Evolutionary conservation across 2,113 vertebrate species (phyloP), one percentile per base, ranked within the genome.

Genomic region (Arenaria interpres): DNA sequence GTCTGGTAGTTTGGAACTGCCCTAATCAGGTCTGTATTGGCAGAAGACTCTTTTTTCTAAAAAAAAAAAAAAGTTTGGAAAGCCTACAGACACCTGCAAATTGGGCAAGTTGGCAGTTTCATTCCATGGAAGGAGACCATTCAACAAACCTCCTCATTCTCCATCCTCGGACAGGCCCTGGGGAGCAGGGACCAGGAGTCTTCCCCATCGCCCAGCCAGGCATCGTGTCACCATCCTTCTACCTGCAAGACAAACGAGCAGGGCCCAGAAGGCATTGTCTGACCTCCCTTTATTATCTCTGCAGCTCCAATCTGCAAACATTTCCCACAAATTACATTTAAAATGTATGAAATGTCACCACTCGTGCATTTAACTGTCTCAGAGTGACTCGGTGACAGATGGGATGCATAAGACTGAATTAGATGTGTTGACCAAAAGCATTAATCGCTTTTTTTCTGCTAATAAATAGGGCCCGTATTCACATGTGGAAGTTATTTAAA

Each of bases 1-100:
- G 17, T 16, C 7, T 41, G 39, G 46, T 67, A 16, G 20, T 16
- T 8, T 41, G 39, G 46, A 73, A 16, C 12, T 66, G 25, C 24
- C 37, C 17, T n/a, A 4, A 12, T 14, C 0, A 0, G 5, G 3
- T 27, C 33, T 35, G n/a, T 12, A 23, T 7, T 28, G 18, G 30
- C 17, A 39, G 16, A 66, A 69, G 21, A 5, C 4, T 12, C 8
- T 22, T 27, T 28, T 71, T 71, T 20, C 22, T 33, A 11, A 33
- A 37, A 6, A 63, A 12, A 64, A 60, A 10, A 24, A 60, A 9
- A 28, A 2, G 12, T 59, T 60, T 48, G 35, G 35, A 23, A 43
- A 51, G 28, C 35, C 68, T 17, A 7, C 1, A 0, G 53, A 21
- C 17, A 20, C 74, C 39, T 59, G 33, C 24, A 53, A 28, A 30